These are phyloP conservation scores for Phaetusa simplex DNA, from an alignment of 2,113 vertebrate genomes.

Conservation along the genomic window DNA sequence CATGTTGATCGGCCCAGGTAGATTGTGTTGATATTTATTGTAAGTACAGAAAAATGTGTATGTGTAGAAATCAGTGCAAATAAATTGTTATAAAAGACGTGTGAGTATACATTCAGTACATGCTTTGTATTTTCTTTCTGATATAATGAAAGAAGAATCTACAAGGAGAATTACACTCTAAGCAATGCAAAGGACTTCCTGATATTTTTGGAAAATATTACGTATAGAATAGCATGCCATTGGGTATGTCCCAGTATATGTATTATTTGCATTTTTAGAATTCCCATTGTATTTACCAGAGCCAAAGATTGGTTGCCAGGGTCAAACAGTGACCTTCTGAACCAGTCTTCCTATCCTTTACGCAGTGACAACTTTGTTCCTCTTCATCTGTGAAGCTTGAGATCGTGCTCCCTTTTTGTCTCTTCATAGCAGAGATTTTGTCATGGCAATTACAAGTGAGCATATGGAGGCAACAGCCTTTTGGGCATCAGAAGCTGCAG, in stretches of 20 bases:
- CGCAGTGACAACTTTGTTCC: not conserved
- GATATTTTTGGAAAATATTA: not conserved
- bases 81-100: not conserved
- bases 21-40: not conserved
- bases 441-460: not conserved
- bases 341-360: not conserved
- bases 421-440: not conserved
- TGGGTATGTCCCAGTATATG: accelerated
- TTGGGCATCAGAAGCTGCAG: constrained; percentile 44
- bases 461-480: constrained; percentile 60
- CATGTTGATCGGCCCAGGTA: not conserved
- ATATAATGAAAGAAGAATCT: not conserved
- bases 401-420: not conserved
- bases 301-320: not conserved
- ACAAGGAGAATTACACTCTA: not conserved
- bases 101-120: not conserved
- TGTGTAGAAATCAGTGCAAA: not conserved
- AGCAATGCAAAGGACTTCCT: not conserved
- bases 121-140: not conserved
- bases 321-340: not conserved
- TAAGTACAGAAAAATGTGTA: not conserved
- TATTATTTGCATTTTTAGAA: not conserved
- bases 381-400: not conserved
- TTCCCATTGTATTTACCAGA: not conserved
- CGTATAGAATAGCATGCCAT: not conserved